phyloP scores from a whole-genome alignment of 2,113 vertebrate genomes.

The Chloropsis cyanopogon region DNA sequence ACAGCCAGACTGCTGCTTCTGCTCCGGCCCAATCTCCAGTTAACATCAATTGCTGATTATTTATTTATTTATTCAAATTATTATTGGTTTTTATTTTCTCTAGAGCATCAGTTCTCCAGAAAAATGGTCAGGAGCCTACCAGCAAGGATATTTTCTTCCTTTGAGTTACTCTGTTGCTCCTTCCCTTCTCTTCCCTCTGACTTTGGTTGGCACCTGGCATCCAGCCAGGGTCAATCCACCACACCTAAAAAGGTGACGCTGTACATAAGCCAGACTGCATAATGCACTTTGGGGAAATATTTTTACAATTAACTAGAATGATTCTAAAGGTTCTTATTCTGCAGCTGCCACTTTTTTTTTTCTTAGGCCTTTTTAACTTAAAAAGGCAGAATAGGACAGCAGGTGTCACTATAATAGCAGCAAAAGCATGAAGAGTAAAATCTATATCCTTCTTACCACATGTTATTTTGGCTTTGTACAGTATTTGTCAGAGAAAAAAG shows the following conservation, averaged over 20 bases:
- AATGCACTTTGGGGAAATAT: neutral
- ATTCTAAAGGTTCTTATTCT: neutral
- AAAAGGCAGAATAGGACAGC: neutral
- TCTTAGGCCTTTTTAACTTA: neutral
- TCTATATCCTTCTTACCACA: accelerated
- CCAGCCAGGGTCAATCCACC: neutral
- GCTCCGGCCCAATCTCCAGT: neutral
- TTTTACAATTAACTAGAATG: neutral
- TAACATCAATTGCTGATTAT: neutral
- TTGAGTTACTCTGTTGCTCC: neutral
- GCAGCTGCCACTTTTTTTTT: neutral
- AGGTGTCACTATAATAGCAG: constrained; percentile 18
- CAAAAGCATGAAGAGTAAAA: neutral
- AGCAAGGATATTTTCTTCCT: neutral
- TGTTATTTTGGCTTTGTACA: neutral
- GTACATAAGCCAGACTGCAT: accelerated
- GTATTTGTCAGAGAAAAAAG: neutral
- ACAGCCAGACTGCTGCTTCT: neutral
- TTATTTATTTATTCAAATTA: neutral
- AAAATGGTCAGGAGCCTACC: neutral
- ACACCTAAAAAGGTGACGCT: neutral
- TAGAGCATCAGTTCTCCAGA: neutral
- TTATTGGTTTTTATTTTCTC: neutral
- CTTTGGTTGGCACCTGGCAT: neutral
- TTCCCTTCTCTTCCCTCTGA: neutral